Percentiles rank a stretch among this genome's conserved stretches.
Conservation (phyloP, 2,797 vertebrate species). For the Arrhamphus sclerolepis region DNA sequence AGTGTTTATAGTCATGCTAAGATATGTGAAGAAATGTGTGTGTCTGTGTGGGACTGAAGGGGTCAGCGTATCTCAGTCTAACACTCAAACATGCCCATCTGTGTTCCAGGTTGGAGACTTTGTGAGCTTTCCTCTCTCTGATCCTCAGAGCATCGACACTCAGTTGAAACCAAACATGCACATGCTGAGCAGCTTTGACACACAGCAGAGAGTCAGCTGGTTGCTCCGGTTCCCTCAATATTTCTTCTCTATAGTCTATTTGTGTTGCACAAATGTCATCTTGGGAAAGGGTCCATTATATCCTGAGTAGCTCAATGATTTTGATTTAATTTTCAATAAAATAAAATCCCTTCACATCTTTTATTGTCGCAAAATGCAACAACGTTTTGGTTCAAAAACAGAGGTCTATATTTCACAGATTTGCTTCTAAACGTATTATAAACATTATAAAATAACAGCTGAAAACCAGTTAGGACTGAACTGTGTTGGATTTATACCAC, state of each 20-base stretch:
- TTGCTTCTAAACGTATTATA: no score
- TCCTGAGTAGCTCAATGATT: neutral
- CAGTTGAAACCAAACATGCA: slow-evolving; percentile 70
- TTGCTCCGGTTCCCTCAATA: slow-evolving; percentile 40
- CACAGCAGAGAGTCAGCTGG: slow-evolving; percentile 56
- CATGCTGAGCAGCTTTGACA: slow-evolving; percentile 66
- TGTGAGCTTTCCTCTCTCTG: slow-evolving; percentile 39
- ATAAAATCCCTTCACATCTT: neutral
- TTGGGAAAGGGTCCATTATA: slow-evolving; percentile 4
- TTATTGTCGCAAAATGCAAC: neutral
- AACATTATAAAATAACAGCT: no score
- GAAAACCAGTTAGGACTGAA: no score
- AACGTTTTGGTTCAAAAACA: neutral
- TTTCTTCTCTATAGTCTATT: slow-evolving; percentile 11
- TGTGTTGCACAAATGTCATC: slow-evolving; percentile 28
- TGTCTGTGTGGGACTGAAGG: slow-evolving; percentile 4
- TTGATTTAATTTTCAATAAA: neutral
- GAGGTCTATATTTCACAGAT: neutral
- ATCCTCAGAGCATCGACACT: slow-evolving; percentile 40
- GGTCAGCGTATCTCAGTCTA: slow-evolving; percentile 26
- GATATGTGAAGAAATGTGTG: slow-evolving; percentile 1
- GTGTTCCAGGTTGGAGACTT: slow-evolving; percentile 44
- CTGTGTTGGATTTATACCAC: no score
- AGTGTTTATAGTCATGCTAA: slow-evolving; percentile 17
- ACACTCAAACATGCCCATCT: slow-evolving; percentile 31